Evolutionary conservation across 2,797 vertebrate species (phyloP).

Genomic region (Gila robusta): DNA sequence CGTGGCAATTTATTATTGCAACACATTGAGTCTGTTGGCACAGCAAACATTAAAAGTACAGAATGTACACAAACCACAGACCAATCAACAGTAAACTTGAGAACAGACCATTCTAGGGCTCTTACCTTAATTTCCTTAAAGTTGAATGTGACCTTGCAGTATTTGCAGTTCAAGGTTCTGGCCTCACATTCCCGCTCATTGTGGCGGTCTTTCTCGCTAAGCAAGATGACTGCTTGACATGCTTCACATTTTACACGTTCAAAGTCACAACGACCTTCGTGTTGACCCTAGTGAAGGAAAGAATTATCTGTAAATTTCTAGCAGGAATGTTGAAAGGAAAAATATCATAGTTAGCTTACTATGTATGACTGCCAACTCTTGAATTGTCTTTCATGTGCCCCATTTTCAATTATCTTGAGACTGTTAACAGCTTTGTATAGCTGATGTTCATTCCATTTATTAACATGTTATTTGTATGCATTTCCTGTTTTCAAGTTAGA

Average conservation of each 20-base stretch:
- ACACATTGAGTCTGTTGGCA: neutral
- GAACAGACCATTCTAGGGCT: neutral
- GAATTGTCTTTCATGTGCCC: neutral
- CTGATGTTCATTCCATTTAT: neutral
- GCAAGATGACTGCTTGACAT: slow-evolving; percentile 77
- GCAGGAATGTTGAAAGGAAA: neutral
- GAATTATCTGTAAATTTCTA: neutral
- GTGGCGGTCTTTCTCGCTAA: slow-evolving; percentile 80
- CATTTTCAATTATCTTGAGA: neutral
- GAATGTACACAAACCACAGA: neutral
- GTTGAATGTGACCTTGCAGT: slow-evolving; percentile 83
- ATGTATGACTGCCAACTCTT: neutral
- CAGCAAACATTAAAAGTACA: neutral
- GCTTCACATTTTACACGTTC: slow-evolving; percentile 79
- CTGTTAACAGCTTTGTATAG: neutral
- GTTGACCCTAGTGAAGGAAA: slow-evolving; percentile 71
- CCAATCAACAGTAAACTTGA: neutral
- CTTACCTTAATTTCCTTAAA: slow-evolving; percentile 82
- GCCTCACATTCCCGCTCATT: slow-evolving; percentile 83
- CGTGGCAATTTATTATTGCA: neutral
- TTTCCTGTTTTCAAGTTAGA: neutral
- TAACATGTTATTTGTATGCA: neutral
- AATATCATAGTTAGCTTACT: neutral
- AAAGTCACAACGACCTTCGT: slow-evolving; percentile 82
- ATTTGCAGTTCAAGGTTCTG: slow-evolving; percentile 84